Conservation (phyloP, 1,140 invertebrate genomes). For the Microplitis demolitor region DNA sequence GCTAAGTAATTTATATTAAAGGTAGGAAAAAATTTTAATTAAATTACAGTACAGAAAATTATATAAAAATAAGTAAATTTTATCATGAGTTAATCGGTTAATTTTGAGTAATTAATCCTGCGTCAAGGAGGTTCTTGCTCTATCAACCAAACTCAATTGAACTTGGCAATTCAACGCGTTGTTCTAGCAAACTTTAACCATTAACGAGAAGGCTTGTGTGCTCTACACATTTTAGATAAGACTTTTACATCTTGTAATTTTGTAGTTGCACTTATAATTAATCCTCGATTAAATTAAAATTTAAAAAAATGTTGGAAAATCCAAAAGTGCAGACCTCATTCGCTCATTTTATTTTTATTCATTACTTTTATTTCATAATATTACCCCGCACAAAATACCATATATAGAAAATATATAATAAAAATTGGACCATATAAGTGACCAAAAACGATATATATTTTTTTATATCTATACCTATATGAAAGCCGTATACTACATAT, state of each 20-base stretch:
- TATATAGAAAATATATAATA: too few relatives aligned
- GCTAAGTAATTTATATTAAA: too few relatives aligned
- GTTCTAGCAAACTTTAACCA: constrained; percentile 23
- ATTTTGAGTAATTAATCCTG: constrained; percentile 2
- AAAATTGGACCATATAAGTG: too few relatives aligned
- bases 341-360: too few relatives aligned
- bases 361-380: too few relatives aligned
- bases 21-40: neutral
- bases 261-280: neutral
- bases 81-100: neutral
- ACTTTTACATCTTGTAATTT: neutral
- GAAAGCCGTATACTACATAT: too few relatives aligned
- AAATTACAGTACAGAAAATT: neutral
- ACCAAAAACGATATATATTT: too few relatives aligned
- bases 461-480: too few relatives aligned
- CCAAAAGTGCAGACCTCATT: too few relatives aligned
- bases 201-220: constrained; percentile 14
- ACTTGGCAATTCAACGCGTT: constrained; percentile 23
- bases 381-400: too few relatives aligned
- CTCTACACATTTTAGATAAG: neutral
- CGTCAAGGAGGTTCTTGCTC: neutral
- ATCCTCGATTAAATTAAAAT: neutral
- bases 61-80: neutral
- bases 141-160: constrained; percentile 26
- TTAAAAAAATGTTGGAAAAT: too few relatives aligned